Evolutionary conservation across 2,113 vertebrate genomes (phyloP), one percentile per base, ranked within the genome.

Genomic region (Corapipo altera): DNA sequence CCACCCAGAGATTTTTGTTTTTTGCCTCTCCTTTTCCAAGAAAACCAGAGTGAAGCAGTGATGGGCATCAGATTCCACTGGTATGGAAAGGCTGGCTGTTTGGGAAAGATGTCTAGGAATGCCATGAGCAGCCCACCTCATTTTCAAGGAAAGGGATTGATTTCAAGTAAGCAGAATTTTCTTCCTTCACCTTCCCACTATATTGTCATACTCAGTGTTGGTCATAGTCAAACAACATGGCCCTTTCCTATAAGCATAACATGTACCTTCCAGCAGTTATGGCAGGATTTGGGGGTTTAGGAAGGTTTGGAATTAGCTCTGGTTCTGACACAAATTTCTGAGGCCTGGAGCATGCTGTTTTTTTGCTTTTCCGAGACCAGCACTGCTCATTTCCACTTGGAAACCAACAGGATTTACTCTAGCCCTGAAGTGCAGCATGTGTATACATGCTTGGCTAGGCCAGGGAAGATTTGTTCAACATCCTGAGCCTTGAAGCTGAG

Each of bases 1-100:
- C 46, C 43, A 75, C 95, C 72, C 87, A 91, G 87, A 91, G 51
- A 79, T 82, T 77, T 66, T 58, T 91, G 80, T 88, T 91, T 78
- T 90, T 61, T 65, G 21, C 20, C 23, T 91, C 12, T 80, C 35
- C 5, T 23, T 76, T 93, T 93, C 51, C 78, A 88, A 72, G 86
- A 81, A 90, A 93, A 57, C 22, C 46, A 72, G 37, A 93, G 11
- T 33, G 19, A 73, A 85, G 8, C 28, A 73, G 46, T 39, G 28
- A 30, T 80, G 79, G 43, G 16, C 23, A 22, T 71, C 32, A 65
- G 41, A 81, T 43, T 91, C 15, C 33, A 26, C 59, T 91, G 70
- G 41, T 61, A 70, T 1, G 1, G 69, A 82, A 82, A 21, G 20
- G 8, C 32, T 71, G 76, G 49, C 33, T 96, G 12, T 27, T 52